Conservation (phyloP, 2,113 vertebrate genomes). For the Melanerpes formicivorus region DNA sequence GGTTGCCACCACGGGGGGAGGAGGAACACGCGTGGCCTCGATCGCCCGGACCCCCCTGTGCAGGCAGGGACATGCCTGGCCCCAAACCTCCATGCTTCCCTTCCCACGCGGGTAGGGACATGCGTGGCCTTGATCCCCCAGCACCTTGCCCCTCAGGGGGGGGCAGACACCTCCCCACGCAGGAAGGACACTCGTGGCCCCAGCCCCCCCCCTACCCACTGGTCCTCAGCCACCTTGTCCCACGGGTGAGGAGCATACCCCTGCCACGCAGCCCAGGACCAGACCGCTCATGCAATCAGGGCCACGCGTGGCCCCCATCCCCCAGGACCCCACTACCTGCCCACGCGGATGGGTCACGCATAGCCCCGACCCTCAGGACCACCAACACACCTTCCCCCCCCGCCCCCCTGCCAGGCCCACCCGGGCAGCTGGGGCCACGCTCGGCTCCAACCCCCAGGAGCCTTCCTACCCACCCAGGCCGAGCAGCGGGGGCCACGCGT, state of each 20-base stretch:
- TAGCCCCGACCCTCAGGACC: not conserved
- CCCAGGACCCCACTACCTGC: not conserved
- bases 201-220: not conserved
- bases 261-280: not conserved
- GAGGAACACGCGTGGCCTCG: not conserved
- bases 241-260: no score
- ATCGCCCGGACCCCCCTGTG: not conserved
- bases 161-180: not conserved
- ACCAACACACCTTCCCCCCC: no score
- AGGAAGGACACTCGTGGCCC: not conserved
- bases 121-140: not conserved
- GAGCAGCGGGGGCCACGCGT: not conserved
- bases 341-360: not conserved
- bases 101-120: not conserved
- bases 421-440: not conserved
- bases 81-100: no score
- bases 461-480: not conserved
- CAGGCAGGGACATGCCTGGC: not conserved
- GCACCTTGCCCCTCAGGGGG: no score
- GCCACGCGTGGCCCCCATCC: not conserved
- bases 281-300: no score
- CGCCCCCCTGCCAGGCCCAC: no score
- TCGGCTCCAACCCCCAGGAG: not conserved
- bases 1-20: accelerated
- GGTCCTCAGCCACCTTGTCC: not conserved